A percentile compares a stretch with the other conserved stretches of the same genome.
Evolutionary conservation across 2,113 vertebrate genomes (phyloP).

Genomic region (Calidris pugnax): DNA sequence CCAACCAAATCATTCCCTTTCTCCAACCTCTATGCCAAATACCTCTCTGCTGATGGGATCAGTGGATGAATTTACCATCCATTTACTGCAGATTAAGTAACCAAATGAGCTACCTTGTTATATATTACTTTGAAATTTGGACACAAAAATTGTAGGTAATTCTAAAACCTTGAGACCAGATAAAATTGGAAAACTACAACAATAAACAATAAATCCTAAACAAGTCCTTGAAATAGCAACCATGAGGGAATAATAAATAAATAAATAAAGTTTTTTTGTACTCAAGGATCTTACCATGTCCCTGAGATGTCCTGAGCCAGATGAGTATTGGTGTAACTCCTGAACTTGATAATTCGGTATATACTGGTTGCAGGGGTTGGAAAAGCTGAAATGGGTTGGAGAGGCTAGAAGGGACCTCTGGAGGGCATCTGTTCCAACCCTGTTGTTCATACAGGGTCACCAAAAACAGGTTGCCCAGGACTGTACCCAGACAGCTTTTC

Average conservation of each 20-base stretch:
- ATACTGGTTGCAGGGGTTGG: neutral
- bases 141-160: neutral
- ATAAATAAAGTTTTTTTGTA: neutral
- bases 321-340: neutral
- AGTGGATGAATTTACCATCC: neutral
- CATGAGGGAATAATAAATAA: neutral
- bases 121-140: neutral
- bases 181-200: neutral
- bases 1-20: neutral
- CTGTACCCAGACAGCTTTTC: neutral
- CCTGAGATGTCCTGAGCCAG: neutral
- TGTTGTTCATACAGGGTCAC: neutral
- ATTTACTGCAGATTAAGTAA: neutral
- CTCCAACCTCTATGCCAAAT: neutral
- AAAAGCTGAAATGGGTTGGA: no score
- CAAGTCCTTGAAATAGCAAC: neutral
- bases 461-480: neutral
- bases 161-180: neutral
- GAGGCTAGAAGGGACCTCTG: neutral
- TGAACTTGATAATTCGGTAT: neutral
- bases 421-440: accelerated
- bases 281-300: neutral
- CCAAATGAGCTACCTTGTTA: neutral
- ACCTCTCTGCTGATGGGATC: neutral
- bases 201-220: neutral